Evolutionary conservation across 2,797 vertebrate genomes (phyloP).

Genomic region (Orientallactaga sibirica): DNA sequence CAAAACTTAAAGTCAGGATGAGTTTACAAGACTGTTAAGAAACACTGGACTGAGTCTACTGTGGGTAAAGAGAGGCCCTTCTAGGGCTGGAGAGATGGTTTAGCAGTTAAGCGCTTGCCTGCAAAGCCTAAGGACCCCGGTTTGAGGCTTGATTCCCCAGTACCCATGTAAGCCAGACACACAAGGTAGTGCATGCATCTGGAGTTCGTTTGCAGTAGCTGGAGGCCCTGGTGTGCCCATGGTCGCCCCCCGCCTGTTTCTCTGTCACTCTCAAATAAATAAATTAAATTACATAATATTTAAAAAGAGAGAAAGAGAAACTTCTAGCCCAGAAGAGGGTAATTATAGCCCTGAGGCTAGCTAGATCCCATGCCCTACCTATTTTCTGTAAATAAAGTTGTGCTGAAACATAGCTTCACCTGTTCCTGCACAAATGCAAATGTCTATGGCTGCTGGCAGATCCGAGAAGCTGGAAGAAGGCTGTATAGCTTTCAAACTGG

Average conservation of each 20-base stretch:
- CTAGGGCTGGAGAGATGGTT: too few relatives aligned
- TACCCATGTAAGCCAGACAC: too few relatives aligned
- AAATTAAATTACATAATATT: too few relatives aligned
- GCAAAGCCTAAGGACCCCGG: too few relatives aligned
- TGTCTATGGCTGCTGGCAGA: not conserved
- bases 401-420: not conserved
- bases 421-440: not conserved
- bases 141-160: too few relatives aligned
- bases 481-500: not conserved
- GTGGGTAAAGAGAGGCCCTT: not conserved
- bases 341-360: not conserved
- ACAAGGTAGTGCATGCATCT: too few relatives aligned
- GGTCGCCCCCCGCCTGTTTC: too few relatives aligned
- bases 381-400: conserved; percentile 38
- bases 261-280: too few relatives aligned
- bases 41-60: not conserved
- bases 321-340: not conserved
- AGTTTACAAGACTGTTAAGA: conserved; percentile 15
- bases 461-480: not conserved
- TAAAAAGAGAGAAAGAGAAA: not conserved
- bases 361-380: not conserved
- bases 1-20: conserved; percentile 14
- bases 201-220: too few relatives aligned
- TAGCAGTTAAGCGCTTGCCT: too few relatives aligned
- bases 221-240: too few relatives aligned